Evolutionary conservation across 2,797 vertebrate species (phyloP), one percentile per base, ranked within the genome.

Genomic region (Huso huso): DNA sequence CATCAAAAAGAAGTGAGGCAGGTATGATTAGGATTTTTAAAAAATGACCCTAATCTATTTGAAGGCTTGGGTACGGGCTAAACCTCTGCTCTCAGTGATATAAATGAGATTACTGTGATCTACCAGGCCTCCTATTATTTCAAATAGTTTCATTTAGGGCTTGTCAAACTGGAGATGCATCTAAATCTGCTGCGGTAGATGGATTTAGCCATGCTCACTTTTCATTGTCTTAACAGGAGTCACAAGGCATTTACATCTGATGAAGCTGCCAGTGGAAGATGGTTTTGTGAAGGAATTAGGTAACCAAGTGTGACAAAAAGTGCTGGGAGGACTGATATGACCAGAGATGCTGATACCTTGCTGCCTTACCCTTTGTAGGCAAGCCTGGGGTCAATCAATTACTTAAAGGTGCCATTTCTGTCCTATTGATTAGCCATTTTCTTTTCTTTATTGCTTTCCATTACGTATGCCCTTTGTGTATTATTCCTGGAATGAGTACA

Each of bases 221-320:
- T 13, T 68, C 51, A 66, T 65, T 71, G 63, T 71, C 70, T 57
- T 57, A 18, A 50, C 58, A 68, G 62, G 66, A 64, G 70, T 68
- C 70, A 68, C 66, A 68, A 58, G 48, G 57, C 50, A 68, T 70
- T 66, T 61, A 57, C 13, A 60, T 63, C 64, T 66, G 50, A 62
- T 61, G 60, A n/a, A 61, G 49, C 48, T 65, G 58, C 51, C 37
- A 62, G 50, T 62, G 64, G 37, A 49, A 49, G 60, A 37, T 49
- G 48, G 60, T n/a, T 60, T 15, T 18, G 48, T 66, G 63, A 55
- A 51, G 48, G 55, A 69, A 69, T 63, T 64, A 63, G 63, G 61
- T 52, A 69, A 65, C 63, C 63, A 65, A 66, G 68, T 65, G 58
- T 69, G 68, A 53, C 63, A 61, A 69, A 69, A 69, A n/a, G 15